A percentile compares a stretch with the other conserved stretches of the same genome.
Conservation (phyloP, 2,113 vertebrate species). For the Athene noctua region DNA sequence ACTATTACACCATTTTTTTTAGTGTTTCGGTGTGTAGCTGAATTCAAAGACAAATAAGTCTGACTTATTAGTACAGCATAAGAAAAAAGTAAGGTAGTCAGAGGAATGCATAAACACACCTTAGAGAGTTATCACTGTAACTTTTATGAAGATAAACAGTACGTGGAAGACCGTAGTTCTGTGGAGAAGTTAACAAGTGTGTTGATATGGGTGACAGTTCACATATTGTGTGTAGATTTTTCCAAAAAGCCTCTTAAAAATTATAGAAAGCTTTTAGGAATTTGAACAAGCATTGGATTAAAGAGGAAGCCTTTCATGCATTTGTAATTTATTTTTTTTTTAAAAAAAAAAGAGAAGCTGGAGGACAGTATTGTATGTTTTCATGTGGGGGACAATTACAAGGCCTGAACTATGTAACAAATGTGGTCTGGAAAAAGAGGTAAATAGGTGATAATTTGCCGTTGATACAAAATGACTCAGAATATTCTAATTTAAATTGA, state of each 20-base stretch:
- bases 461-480: not conserved
- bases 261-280: not conserved
- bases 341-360: not conserved
- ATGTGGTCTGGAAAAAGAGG: not conserved
- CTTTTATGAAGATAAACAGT: not conserved
- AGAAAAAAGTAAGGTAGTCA: not conserved
- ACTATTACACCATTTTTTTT: not conserved
- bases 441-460: not conserved
- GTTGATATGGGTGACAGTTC: not conserved
- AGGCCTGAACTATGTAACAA: not conserved
- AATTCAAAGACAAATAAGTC: not conserved
- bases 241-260: not conserved
- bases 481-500: not conserved
- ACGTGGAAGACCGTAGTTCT: not conserved
- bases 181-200: not conserved
- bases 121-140: not conserved
- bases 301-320: not conserved
- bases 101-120: not conserved
- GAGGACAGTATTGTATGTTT: not conserved
- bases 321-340: not conserved
- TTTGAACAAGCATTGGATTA: not conserved
- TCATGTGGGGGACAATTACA: not conserved
- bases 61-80: not conserved
- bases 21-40: not conserved
- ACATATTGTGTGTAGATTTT: not conserved